Conservation (phyloP, 2,888 invertebrate genomes). For the Leptopilina myrica region DNA sequence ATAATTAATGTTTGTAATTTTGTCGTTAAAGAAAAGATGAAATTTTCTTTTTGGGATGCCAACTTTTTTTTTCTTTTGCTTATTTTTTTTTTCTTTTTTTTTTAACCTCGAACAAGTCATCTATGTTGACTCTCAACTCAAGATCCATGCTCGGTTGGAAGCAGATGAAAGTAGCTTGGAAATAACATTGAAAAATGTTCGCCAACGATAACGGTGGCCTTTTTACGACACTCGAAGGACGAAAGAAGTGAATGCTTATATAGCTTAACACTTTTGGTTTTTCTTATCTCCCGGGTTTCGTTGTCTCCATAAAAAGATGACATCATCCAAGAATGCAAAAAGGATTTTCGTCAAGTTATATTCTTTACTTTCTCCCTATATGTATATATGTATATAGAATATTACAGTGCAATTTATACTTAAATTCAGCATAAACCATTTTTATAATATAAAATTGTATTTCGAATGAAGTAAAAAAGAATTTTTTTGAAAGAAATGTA, state of each 20-base stretch:
- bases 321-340: background rate
- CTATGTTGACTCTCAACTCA: background rate
- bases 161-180: conserved; percentile 8
- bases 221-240: conserved; percentile 25
- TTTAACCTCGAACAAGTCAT: background rate
- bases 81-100: background rate
- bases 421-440: background rate
- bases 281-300: conserved; percentile 5
- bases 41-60: no score
- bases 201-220: background rate
- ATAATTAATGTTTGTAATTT: no score
- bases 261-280: conserved; percentile 10
- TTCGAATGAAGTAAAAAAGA: background rate
- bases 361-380: background rate
- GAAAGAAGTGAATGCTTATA: conserved; percentile 5
- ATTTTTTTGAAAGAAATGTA: no score
- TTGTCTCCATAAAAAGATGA: background rate
- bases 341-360: background rate
- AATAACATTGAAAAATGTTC: conserved; percentile 20
- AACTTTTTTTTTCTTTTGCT: background rate
- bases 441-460: background rate
- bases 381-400: background rate
- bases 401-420: background rate
- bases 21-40: no score
- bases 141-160: conserved; percentile 3